phyloP scores from a whole-genome alignment of 2,888 invertebrate species.

The Prosopocoilus inquinatus region DNA sequence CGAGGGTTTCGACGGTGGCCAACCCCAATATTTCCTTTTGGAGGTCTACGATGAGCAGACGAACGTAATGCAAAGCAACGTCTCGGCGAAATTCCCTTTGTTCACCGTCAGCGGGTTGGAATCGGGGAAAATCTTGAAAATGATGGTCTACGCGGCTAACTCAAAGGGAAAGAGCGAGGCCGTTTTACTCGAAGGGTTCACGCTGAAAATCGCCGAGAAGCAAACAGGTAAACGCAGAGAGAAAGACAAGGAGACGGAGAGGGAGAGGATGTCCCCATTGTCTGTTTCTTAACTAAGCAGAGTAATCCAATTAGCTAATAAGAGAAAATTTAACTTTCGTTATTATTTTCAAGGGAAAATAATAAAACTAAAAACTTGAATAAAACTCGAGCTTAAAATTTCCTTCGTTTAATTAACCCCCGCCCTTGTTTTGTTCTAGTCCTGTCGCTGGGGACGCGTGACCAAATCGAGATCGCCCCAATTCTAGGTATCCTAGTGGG shows the following conservation, averaged over 20 bases:
- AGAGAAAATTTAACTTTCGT: too few species aligned
- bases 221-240: constrained; percentile 62
- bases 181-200: constrained; percentile 68
- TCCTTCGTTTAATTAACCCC: constrained; percentile 8
- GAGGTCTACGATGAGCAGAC: constrained; percentile 71
- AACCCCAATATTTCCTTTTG: constrained; percentile 69
- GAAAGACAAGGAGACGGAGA: too few species aligned
- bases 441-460: constrained; percentile 52
- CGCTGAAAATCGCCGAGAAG: constrained; percentile 73
- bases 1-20: constrained; percentile 76
- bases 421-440: constrained; percentile 33
- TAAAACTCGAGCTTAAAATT: constrained; percentile 9
- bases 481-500: constrained; percentile 68
- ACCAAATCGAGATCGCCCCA: constrained; percentile 57
- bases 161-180: constrained; percentile 78
- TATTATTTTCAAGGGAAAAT: too few species aligned
- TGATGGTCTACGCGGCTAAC: constrained; percentile 80
- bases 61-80: constrained; percentile 63
- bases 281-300: too few species aligned
- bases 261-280: too few species aligned
- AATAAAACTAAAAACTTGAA: too few species aligned
- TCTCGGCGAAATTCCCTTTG: constrained; percentile 67
- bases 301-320: too few species aligned
- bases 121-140: constrained; percentile 73
- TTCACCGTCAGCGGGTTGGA: constrained; percentile 77